phyloP scores from a whole-genome alignment of 2,888 invertebrate species.

The Tupiocoris notatus region DNA sequence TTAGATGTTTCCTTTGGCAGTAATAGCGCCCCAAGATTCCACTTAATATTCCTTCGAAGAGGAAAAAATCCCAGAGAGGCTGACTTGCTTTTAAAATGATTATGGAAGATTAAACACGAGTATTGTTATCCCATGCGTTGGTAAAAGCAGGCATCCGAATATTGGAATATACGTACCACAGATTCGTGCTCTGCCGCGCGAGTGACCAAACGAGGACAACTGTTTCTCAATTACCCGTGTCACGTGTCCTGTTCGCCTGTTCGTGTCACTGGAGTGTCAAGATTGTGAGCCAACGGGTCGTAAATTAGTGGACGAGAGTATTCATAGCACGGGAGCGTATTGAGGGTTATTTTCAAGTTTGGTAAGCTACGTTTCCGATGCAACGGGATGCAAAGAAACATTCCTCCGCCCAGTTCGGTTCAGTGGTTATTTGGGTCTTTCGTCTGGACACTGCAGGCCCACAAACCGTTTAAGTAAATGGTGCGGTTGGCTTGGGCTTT shows the following conservation, averaged over 20 bases:
- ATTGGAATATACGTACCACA: too few species aligned
- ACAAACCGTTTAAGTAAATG: neutral
- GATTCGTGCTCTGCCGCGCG: too few species aligned
- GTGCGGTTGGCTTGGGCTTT: neutral
- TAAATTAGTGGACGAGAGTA: neutral
- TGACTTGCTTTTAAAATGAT: too few species aligned
- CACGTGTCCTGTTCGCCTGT: neutral
- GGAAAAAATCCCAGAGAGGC: too few species aligned
- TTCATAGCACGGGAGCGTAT: neutral
- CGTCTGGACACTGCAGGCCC: neutral
- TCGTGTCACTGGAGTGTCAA: neutral
- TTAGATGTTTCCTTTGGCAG: too few species aligned
- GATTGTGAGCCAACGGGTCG: neutral
- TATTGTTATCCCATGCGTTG: too few species aligned
- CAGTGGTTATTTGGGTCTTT: constrained; percentile 3
- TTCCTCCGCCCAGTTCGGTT: neutral
- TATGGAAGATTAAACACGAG: too few species aligned
- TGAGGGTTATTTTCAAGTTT: neutral
- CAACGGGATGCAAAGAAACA: neutral
- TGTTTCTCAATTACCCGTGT: too few species aligned
- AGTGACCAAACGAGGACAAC: too few species aligned
- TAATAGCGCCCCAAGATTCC: too few species aligned
- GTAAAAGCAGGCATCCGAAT: too few species aligned
- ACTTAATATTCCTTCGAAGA: too few species aligned
- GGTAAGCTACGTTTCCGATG: neutral